Conservation (phyloP, 2,888 invertebrate genomes). For the Pyralis farinalis region DNA sequence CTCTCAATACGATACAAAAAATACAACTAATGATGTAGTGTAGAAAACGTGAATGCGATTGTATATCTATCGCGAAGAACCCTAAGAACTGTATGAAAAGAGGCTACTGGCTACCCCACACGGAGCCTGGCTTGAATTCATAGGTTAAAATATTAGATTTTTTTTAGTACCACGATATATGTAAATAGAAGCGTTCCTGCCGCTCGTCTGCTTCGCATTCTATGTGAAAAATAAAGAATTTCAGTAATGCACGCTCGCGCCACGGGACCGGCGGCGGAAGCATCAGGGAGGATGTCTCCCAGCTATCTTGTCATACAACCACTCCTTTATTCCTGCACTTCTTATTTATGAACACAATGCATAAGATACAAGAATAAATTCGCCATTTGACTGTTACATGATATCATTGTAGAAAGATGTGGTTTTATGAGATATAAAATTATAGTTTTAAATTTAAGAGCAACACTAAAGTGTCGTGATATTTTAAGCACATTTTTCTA, state of each 20-base stretch:
- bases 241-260: constrained; percentile 52
- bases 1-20: too few species aligned
- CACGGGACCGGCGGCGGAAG: constrained; percentile 43
- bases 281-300: constrained; percentile 48
- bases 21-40: too few species aligned
- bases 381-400: constrained; percentile 32
- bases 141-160: too few species aligned
- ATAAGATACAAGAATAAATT: constrained; percentile 52
- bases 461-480: too few species aligned
- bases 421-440: constrained; percentile 6
- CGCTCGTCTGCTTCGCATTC: constrained; percentile 31
- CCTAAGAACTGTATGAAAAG: too few species aligned
- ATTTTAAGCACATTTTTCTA: too few species aligned
- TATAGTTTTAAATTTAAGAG: too few species aligned
- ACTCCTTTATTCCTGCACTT: constrained; percentile 53
- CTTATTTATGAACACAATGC: constrained; percentile 57
- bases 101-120: too few species aligned
- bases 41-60: too few species aligned
- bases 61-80: too few species aligned
- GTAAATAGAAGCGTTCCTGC: constrained; percentile 8
- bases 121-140: too few species aligned
- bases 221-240: constrained; percentile 61
- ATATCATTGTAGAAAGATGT: constrained; percentile 19
- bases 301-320: constrained; percentile 66
- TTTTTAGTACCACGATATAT: too few species aligned